A percentile compares a stretch with the other conserved stretches of the same genome.
phyloP scores from a whole-genome alignment of 2,797 vertebrate genomes.

The Macropodus opercularis region DNA sequence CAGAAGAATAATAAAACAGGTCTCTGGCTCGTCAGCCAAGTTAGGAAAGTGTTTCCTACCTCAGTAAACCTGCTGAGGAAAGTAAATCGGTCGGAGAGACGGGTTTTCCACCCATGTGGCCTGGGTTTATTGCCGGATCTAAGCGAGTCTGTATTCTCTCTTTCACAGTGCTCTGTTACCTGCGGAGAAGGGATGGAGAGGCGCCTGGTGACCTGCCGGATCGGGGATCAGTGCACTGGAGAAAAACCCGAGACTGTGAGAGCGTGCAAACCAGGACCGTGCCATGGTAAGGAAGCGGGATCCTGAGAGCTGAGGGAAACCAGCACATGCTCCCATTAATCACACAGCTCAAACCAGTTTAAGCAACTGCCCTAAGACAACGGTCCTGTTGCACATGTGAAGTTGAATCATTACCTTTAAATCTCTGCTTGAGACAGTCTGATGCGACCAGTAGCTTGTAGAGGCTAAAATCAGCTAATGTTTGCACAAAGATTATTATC shows the following conservation, averaged over 20 bases:
- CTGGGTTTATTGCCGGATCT: not conserved
- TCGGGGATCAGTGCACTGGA: slow-evolving; percentile 86
- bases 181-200: slow-evolving; percentile 91
- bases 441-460: too few relatives aligned
- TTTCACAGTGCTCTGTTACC: slow-evolving; percentile 90
- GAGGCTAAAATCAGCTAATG: too few relatives aligned
- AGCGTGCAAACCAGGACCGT: slow-evolving; percentile 85
- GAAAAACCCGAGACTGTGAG: slow-evolving; percentile 86
- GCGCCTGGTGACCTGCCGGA: slow-evolving; percentile 87
- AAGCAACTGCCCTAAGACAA: too few relatives aligned
- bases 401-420: too few relatives aligned
- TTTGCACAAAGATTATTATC: too few relatives aligned
- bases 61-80: not conserved
- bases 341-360: too few relatives aligned
- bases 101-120: not conserved
- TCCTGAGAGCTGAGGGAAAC: not conserved
- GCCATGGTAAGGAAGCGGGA: slow-evolving; percentile 81
- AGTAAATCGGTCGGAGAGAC: not conserved
- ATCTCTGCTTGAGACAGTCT: too few relatives aligned
- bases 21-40: not conserved
- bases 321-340: too few relatives aligned
- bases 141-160: slow-evolving; percentile 26
- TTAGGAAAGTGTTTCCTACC: not conserved
- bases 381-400: too few relatives aligned
- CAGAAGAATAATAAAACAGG: not conserved